Evolutionary conservation across 2,113 vertebrate species (phyloP).

Genomic region (Trachemys scripta): DNA sequence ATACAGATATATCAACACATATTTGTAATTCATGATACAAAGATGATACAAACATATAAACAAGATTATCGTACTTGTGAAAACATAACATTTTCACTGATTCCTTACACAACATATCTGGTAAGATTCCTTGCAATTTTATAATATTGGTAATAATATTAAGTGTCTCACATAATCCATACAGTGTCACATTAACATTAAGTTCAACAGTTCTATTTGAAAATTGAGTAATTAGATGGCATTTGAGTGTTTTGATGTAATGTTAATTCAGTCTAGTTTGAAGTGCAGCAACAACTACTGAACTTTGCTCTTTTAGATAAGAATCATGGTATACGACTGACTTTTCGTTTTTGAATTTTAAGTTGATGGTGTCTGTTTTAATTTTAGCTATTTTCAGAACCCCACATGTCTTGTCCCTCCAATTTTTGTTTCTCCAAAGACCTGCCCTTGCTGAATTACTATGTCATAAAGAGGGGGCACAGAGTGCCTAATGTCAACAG

Average conservation of each 20-base stretch:
- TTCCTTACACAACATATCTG: too few relatives aligned
- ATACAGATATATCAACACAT: too few relatives aligned
- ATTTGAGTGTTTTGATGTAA: background rate
- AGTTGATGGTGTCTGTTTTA: background rate
- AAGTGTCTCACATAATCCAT: too few relatives aligned
- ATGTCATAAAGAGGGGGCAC: background rate
- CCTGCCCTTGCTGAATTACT: background rate
- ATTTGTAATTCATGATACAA: too few relatives aligned
- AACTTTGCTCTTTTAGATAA: background rate
- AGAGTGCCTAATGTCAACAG: background rate
- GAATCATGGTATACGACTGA: background rate
- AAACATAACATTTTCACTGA: too few relatives aligned
- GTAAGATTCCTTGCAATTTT: too few relatives aligned
- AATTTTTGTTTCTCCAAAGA: accelerated
- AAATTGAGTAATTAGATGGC: background rate
- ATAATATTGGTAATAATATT: too few relatives aligned
- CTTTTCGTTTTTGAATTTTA: background rate
- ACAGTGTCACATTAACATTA: background rate
- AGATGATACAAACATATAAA: too few relatives aligned
- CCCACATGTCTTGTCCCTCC: background rate
- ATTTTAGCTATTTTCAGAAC: background rate
- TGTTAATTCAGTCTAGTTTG: background rate
- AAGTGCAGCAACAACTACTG: background rate
- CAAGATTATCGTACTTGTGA: too few relatives aligned
- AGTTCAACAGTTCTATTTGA: background rate